Conservation (phyloP, 2,113 vertebrate genomes). For the Muscicapa adusta region DNA sequence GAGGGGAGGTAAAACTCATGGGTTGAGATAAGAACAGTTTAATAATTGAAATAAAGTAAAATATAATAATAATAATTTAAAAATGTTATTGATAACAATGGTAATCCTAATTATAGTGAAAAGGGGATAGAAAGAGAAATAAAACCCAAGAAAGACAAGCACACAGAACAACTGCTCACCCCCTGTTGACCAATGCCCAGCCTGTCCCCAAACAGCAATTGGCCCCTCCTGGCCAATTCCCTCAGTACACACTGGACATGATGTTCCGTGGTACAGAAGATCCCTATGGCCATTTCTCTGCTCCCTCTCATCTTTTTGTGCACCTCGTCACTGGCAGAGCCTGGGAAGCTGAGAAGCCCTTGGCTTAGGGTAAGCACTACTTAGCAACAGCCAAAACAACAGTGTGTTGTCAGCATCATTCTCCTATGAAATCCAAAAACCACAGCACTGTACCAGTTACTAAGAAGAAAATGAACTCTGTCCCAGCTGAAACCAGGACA, state of each 20-base stretch:
- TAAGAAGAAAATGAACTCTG: neutral
- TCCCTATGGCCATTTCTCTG: neutral
- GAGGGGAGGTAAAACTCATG: neutral
- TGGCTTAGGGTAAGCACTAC: neutral
- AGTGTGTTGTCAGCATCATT: neutral
- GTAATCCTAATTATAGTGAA: neutral
- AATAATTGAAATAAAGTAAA: neutral
- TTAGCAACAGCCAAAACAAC: neutral
- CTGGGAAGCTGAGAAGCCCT: neutral
- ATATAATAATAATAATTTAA: neutral
- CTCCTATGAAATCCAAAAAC: neutral
- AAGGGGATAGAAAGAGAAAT: neutral
- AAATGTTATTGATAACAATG: neutral
- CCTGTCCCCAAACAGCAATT: accelerated
- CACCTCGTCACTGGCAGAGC: neutral
- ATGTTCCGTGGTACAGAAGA: neutral
- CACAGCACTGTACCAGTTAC: neutral
- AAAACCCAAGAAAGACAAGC: neutral
- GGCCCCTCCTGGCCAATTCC: neutral
- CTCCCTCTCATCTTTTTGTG: neutral
- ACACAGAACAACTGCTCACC: neutral
- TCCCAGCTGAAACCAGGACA: neutral
- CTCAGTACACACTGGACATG: neutral
- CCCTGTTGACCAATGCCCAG: neutral
- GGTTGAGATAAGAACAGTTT: neutral